These are phyloP conservation scores for Polydrusus tereticollis DNA, from an alignment of 2,888 invertebrate species.

Conservation along the genomic window DNA sequence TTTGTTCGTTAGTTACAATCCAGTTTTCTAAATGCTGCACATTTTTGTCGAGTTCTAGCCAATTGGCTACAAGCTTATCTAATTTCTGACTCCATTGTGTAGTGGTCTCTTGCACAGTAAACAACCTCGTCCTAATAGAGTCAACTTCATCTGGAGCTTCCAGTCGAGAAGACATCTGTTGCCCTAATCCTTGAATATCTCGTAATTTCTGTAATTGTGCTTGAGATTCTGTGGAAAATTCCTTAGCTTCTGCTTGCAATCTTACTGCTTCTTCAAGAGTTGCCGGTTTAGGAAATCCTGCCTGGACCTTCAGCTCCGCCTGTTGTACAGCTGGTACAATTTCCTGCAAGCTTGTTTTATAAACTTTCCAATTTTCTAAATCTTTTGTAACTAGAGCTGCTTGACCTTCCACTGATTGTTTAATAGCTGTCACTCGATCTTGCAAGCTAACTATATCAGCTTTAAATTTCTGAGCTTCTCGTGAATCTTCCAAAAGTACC, in stretches of 20 bases:
- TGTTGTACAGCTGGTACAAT: conserved; percentile 91
- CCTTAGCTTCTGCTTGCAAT: conserved; percentile 78
- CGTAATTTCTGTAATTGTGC: conserved; percentile 81
- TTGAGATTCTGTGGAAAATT: conserved; percentile 84
- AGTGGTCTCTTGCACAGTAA: conserved; percentile 85
- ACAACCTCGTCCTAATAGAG: conserved; percentile 85
- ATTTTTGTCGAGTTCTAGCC: conserved; percentile 86
- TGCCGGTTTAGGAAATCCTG: conserved; percentile 80
- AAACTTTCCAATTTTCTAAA: conserved; percentile 86
- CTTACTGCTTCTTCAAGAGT: conserved; percentile 86
- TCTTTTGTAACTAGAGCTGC: conserved; percentile 83
- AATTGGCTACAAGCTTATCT: conserved; percentile 82
- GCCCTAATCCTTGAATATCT: conserved; percentile 79
- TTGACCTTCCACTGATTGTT: conserved; percentile 82
- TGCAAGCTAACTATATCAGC: conserved; percentile 82
- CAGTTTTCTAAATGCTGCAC: conserved; percentile 83
- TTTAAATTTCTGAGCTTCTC: conserved; percentile 81
- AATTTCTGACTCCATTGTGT: conserved; percentile 83
- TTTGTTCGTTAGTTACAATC: conserved; percentile 78
- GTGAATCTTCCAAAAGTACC: conserved; percentile 75
- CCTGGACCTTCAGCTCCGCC: conserved; percentile 84
- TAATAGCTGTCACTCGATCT: conserved; percentile 81
- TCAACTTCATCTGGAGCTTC: conserved; percentile 88
- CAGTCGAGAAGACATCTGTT: conserved; percentile 81
- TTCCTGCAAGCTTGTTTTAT: conserved; percentile 82